Evolutionary conservation across 1,140 invertebrate species (phyloP).

Genomic region (Zaprionus nigranus): DNA sequence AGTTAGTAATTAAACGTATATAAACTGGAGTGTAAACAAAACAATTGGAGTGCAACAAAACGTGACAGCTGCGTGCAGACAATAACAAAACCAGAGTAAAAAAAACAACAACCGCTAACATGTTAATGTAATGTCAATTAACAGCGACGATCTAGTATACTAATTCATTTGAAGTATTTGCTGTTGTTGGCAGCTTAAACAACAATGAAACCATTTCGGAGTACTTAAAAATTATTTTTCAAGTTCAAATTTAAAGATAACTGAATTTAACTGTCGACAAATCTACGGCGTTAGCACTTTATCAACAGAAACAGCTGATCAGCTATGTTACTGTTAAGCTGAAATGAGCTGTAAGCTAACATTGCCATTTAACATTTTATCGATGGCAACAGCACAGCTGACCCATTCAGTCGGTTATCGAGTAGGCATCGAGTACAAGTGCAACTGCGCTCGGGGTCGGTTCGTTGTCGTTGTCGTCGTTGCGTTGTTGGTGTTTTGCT

Average conservation of each 20-base stretch:
- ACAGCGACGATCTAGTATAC: background rate
- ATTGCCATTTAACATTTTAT: background rate
- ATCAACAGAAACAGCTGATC: background rate
- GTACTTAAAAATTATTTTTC: background rate
- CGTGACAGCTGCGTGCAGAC: conserved; percentile 26
- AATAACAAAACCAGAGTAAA: conserved; percentile 13
- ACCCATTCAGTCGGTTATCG: conserved; percentile 15
- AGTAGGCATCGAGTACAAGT: conserved; percentile 44
- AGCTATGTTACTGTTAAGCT: background rate
- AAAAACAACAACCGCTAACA: background rate
- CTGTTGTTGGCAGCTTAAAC: background rate
- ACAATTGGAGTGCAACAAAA: conserved; percentile 30
- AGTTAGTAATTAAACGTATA: conserved; percentile 21
- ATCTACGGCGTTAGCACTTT: background rate
- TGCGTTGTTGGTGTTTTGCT: conserved; percentile 47
- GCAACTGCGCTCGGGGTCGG: conserved; percentile 40
- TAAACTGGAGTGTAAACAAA: conserved; percentile 46
- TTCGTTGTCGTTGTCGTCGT: conserved; percentile 19
- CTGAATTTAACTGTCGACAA: background rate
- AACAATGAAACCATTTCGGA: background rate
- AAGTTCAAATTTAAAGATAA: background rate
- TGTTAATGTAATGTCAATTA: conserved; percentile 23
- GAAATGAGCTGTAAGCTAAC: background rate
- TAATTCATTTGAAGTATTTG: background rate
- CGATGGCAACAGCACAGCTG: conserved; percentile 35